Conservation (phyloP, 2,797 vertebrate species). For the Vipera latastei region DNA sequence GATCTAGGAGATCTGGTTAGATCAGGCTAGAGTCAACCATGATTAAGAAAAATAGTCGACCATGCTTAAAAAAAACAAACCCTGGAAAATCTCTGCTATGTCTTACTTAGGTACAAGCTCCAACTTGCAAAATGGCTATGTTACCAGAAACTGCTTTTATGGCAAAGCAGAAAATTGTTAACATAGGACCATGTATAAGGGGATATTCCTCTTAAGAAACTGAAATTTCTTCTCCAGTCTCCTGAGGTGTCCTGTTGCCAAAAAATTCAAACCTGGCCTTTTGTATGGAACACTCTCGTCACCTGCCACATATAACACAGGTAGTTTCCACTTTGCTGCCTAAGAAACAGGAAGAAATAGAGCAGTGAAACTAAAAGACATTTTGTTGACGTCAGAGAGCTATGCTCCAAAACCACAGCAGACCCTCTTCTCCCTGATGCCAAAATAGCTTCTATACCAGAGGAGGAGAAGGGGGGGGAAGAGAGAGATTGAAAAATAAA, state of each 20-base stretch:
- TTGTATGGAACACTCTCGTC: background rate
- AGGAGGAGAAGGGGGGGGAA: slow-evolving; percentile 13
- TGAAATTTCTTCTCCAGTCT: background rate
- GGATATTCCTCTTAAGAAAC: background rate
- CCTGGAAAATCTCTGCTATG: background rate
- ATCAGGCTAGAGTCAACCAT: background rate
- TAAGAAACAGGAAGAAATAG: slow-evolving; percentile 22
- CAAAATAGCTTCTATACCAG: slow-evolving; percentile 45
- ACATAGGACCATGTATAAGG: background rate
- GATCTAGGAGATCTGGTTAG: background rate
- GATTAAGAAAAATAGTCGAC: background rate
- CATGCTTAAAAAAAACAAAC: too few species aligned
- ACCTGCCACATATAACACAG: background rate
- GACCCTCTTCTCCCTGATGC: slow-evolving; percentile 31
- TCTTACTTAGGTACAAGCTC: background rate
- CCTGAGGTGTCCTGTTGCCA: background rate
- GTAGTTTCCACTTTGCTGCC: slow-evolving; percentile 32
- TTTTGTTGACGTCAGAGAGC: slow-evolving; percentile 51
- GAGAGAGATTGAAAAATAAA: background rate
- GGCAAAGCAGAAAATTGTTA: background rate
- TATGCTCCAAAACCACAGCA: slow-evolving; percentile 34
- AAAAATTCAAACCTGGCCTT: background rate
- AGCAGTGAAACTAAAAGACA: slow-evolving; percentile 57
- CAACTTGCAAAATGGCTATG: background rate
- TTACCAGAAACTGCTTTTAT: background rate